Evolutionary conservation across 1,140 invertebrate genomes (phyloP).

Genomic region (Parapsyche elsis): DNA sequence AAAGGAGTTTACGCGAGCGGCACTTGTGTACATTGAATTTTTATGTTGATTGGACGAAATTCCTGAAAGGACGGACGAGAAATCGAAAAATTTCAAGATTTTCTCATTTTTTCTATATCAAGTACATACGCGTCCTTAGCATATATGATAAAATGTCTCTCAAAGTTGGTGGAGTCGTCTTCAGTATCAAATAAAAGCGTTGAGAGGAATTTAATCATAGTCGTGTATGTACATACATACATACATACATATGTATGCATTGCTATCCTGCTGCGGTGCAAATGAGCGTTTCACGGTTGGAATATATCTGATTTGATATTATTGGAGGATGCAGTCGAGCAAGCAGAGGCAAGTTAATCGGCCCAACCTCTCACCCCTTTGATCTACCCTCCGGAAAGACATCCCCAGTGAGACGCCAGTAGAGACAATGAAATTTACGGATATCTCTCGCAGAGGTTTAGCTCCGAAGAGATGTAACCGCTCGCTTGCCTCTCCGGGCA

Average conservation of each 20-base stretch:
- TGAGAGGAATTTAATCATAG: no score
- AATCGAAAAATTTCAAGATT: neutral
- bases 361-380: neutral
- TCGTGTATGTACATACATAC: neutral
- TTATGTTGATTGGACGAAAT: conserved; percentile 29
- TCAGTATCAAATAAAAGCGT: no score
- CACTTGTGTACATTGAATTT: conserved; percentile 22
- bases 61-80: neutral
- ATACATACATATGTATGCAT: neutral
- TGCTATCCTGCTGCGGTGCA: neutral
- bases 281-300: conserved; percentile 2
- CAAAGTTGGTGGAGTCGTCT: no score
- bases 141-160: no score
- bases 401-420: neutral
- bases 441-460: conserved; percentile 46
- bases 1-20: neutral
- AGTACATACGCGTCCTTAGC: no score
- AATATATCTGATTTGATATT: conserved; percentile 31
- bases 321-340: conserved; percentile 40
- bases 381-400: neutral
- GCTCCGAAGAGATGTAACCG: conserved; percentile 36
- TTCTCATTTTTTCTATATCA: neutral
- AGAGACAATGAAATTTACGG: conserved; percentile 48
- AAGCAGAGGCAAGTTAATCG: conserved; percentile 27
- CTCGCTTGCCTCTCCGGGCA: conserved; percentile 13